phyloP scores from a whole-genome alignment of 2,888 invertebrate genomes.

The Lithophane semibrunnea region DNA sequence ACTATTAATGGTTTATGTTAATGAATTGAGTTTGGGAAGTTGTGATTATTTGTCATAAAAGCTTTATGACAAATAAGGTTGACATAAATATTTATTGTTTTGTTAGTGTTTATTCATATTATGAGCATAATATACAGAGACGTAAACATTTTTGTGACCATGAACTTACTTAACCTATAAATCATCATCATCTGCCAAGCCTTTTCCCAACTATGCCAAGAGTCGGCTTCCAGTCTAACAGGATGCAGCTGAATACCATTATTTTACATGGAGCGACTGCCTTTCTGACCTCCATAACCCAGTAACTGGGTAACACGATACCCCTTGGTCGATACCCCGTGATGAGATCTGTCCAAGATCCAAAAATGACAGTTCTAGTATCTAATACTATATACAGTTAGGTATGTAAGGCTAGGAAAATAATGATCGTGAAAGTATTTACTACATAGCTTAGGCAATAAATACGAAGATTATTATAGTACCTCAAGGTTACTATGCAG shows the following conservation, averaged over 20 bases:
- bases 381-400: not conserved
- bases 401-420: not conserved
- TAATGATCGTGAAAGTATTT: not conserved
- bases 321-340: no score
- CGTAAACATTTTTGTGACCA: not conserved
- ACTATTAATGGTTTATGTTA: slow-evolving; percentile 84
- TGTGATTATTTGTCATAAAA: no score
- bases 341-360: no score
- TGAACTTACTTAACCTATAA: not conserved
- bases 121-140: not conserved
- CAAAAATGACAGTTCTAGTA: no score
- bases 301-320: no score
- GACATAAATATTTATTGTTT: slow-evolving; percentile 14
- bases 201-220: no score
- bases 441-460: not conserved
- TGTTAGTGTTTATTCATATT: not conserved
- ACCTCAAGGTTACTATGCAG: no score
- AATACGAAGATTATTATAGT: not conserved
- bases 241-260: no score
- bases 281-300: no score
- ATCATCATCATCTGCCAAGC: no score
- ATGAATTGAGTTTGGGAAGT: slow-evolving; percentile 69
- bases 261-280: no score
- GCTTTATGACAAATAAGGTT: slow-evolving; percentile 39
- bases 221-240: no score